Evolutionary conservation across 2,113 vertebrate genomes (phyloP), one percentile per base, ranked within the genome.

Genomic region (Cyanistes caeruleus): DNA sequence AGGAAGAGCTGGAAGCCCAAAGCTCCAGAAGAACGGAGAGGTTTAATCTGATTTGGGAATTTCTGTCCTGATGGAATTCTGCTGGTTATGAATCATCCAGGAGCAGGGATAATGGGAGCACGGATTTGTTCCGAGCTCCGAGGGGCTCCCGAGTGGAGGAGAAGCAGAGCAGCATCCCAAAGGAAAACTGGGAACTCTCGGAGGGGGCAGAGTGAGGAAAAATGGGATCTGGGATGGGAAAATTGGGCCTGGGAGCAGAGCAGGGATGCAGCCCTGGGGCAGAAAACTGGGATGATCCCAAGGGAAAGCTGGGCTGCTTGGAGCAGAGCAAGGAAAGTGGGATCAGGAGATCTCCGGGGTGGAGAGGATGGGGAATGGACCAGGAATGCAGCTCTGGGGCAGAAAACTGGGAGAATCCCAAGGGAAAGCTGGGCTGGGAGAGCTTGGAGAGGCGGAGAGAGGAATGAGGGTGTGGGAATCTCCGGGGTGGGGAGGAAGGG

Each of bases 41-140:
- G 15, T 51, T 69, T 93, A 96, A 96, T 93, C 95, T 62, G 93
- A 90, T 96, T 84, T 95, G 94, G 91, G 95, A 91, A 37, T 65
- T 68, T 4, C 58, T 67, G 92, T 85, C 79, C 0, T 62, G 35
- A 55, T 84, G 68, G 89, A 55, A 51, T 93, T 65, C 72, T 7
- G 60, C 64, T 55, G 92, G 65, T 92, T 65, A 87, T 37, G 60
- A 62, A 92, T 93, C 68, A 41, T 74, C 84, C 44, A 51, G 89
- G 88, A 84, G 84, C 78, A 28, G 7, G 11, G 90, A 82, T 88
- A 13, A 94, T 76, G 82, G 75, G 85, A 93, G 23, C 78, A 44
- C 19, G 83, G 90, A 69, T 85, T 91, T 51, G 51, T 58, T 76
- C n/a, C 1, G 23, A 27, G 84, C 75, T 64, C 31, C 4, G 8